Conservation (phyloP, 1,140 invertebrate genomes). For the Plutomurus gul region DNA sequence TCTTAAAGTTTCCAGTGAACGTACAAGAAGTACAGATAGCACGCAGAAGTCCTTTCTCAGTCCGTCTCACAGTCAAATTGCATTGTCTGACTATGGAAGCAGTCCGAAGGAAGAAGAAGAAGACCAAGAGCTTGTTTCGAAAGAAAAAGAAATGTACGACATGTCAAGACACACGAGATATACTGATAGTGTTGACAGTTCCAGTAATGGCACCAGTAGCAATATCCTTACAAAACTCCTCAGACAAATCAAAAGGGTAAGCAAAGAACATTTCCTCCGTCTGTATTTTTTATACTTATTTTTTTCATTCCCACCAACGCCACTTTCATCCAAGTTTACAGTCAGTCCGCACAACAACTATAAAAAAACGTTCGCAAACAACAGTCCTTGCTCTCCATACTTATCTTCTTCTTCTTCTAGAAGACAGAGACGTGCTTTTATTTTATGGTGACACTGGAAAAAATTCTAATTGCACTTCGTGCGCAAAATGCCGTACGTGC, state of each 20-base stretch:
- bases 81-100: neutral
- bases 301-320: neutral
- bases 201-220: neutral
- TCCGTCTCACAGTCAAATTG: too few relatives aligned
- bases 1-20: neutral
- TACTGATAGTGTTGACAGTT: too few relatives aligned
- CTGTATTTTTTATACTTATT: neutral
- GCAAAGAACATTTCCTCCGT: neutral
- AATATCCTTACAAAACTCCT: neutral
- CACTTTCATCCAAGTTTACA: neutral
- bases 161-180: neutral
- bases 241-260: conserved; percentile 4
- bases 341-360: too few relatives aligned
- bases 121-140: neutral
- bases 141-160: neutral
- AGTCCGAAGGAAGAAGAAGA: neutral
- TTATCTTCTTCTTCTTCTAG: too few relatives aligned
- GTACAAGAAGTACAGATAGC: neutral
- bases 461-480: too few relatives aligned
- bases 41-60: too few relatives aligned
- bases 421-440: too few relatives aligned
- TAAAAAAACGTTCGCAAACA: too few relatives aligned
- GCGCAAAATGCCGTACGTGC: too few relatives aligned
- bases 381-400: too few relatives aligned
- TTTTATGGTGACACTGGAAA: too few relatives aligned